Evolutionary conservation across 2,888 invertebrate genomes (phyloP), one percentile per base, ranked within the genome.

Genomic region (Entomobrya multifasciata): DNA sequence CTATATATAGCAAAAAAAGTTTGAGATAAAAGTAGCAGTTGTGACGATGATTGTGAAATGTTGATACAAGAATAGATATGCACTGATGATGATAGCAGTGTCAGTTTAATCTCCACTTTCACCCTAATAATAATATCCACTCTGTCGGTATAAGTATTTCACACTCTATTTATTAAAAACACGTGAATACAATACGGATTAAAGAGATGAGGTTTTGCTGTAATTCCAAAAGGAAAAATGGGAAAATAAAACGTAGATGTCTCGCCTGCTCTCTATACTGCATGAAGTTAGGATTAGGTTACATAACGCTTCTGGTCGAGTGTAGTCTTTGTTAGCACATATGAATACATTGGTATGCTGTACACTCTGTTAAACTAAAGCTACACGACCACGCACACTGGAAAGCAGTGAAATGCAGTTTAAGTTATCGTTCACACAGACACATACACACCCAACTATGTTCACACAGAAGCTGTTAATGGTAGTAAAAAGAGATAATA

Each of bases 401-500:
- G 20, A 36, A 30, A 62, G 62, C n/a, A 62, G 30, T n/a, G n/a
- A n/a, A n/a, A n/a, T n/a, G n/a, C 62, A 27, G n/a, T 62, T 62
- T n/a, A 27, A 62, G 62, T 62, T 62, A 62, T 62, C 62, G 27
- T 62, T 36, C n/a, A 30, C 62, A 62, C 30, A 30, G 15, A 15
- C n/a, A 55, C n/a, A n/a, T n/a, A n/a, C n/a, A n/a, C n/a, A n/a
- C n/a, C n/a, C n/a, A n/a, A n/a, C n/a, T 55, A 62, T n/a, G 30
- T 30, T 62, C 20, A 72, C 41, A 41, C 20, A 65, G 55, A 72
- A 83, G 83, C 52, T 83, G 83, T 83, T 84, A 84, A 84, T 77
- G 67, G 55, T 70, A 44, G 65, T 36, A 77, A 84, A 62, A 84
- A 57, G 77, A 84, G 77, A 77, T 77, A 84, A 77, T 77, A 84